Percentiles rank a stretch among this genome's conserved stretches.
Conservation (phyloP, 2,888 invertebrate genomes). For the Synanthedon vespiformis region DNA sequence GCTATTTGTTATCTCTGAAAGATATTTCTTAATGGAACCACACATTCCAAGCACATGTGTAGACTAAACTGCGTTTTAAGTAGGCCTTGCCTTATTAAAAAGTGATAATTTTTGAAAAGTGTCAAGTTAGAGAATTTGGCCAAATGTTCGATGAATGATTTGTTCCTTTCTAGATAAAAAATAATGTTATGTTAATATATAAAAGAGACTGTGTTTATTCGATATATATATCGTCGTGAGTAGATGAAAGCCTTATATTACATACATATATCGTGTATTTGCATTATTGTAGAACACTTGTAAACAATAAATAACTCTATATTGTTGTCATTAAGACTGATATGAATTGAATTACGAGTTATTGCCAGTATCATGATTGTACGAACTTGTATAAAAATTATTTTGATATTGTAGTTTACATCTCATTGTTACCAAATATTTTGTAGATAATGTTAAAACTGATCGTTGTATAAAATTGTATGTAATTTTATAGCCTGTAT, state of each 20-base stretch:
- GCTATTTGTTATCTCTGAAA: slow-evolving; percentile 41
- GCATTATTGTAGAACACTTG: slow-evolving; percentile 11
- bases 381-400: slow-evolving; percentile 27
- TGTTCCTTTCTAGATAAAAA: slow-evolving; percentile 40
- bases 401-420: slow-evolving; percentile 19
- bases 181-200: slow-evolving; percentile 22
- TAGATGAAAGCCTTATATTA: slow-evolving; percentile 33
- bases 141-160: slow-evolving; percentile 32
- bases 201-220: slow-evolving; percentile 40
- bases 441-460: slow-evolving; percentile 46
- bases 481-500: slow-evolving; percentile 31
- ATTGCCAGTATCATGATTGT: slow-evolving; percentile 55
- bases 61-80: slow-evolving; percentile 44
- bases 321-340: slow-evolving; percentile 60
- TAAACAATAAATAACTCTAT: slow-evolving; percentile 21
- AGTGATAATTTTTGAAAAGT: slow-evolving; percentile 40
- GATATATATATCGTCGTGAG: slow-evolving; percentile 34
- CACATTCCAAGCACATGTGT: slow-evolving; percentile 66
- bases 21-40: slow-evolving; percentile 60
- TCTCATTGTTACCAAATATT: slow-evolving; percentile 70
- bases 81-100: slow-evolving; percentile 52
- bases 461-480: slow-evolving; percentile 27
- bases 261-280: background rate
- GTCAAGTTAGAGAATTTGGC: slow-evolving; percentile 34
- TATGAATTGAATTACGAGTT: slow-evolving; percentile 34